phyloP scores from a whole-genome alignment of 2,797 vertebrate species.

The Rhodeus uyekii region DNA sequence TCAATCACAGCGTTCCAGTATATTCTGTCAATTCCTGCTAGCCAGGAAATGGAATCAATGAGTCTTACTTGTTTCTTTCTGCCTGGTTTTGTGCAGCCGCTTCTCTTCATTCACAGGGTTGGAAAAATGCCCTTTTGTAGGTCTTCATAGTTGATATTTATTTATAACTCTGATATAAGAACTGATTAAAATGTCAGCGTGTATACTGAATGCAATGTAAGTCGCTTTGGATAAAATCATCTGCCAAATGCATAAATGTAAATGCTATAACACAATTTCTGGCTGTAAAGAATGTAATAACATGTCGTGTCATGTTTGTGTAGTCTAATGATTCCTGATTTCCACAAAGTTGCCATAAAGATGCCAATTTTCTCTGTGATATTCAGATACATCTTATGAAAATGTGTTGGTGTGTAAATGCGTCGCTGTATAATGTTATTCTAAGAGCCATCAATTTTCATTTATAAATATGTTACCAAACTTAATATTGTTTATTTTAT shows the following conservation, averaged over 20 bases:
- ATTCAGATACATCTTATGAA: neutral
- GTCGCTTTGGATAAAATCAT: no score
- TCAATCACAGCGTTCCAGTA: conserved; percentile 7
- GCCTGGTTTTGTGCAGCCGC: conserved; percentile 9
- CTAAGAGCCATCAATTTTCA: neutral
- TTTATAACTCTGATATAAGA: no score
- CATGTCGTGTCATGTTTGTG: neutral
- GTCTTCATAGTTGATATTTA: neutral
- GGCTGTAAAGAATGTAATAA: neutral
- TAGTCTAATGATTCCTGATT: neutral
- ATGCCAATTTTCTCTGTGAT: neutral
- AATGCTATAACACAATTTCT: no score
- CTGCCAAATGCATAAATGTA: no score
- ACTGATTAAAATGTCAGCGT: no score
- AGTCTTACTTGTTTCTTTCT: neutral
- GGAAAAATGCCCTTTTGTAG: conserved; percentile 18
- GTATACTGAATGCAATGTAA: no score
- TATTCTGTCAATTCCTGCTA: neutral
- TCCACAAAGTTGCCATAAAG: neutral
- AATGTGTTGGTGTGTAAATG: neutral
- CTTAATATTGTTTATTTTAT: neutral
- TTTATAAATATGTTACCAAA: neutral
- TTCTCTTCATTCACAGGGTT: conserved; percentile 31
- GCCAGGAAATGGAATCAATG: neutral
- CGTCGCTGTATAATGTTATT: neutral